Conservation (phyloP, 2,888 invertebrate species). For the Hirudinaria manillensis region DNA sequence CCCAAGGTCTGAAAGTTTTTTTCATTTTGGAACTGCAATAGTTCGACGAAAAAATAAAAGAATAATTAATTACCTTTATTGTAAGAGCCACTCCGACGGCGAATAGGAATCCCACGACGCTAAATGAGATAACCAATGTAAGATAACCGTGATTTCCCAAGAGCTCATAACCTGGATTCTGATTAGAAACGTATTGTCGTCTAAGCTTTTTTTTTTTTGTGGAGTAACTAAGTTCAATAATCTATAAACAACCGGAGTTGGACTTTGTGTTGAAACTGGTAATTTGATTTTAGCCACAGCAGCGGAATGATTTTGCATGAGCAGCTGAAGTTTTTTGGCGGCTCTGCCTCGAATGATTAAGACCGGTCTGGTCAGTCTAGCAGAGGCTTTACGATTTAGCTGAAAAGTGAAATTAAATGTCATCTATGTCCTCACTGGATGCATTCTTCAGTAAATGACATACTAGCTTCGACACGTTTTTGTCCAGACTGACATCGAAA, state of each 20-base stretch:
- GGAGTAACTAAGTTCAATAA: too few relatives aligned
- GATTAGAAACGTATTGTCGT: too few relatives aligned
- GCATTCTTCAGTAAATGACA: neutral
- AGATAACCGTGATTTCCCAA: neutral
- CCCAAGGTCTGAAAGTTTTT: neutral
- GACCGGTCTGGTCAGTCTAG: conserved; percentile 20
- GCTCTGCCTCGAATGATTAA: conserved; percentile 22
- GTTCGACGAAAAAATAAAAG: neutral
- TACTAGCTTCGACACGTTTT: conserved; percentile 24
- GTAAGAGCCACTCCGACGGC: neutral
- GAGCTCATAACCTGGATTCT: too few relatives aligned
- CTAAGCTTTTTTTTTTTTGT: too few relatives aligned
- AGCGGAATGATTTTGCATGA: conserved; percentile 14
- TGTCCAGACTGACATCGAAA: conserved; percentile 31
- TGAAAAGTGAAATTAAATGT: neutral
- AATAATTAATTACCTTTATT: neutral
- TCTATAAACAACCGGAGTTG: too few relatives aligned
- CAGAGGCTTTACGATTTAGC: neutral
- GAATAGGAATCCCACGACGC: neutral
- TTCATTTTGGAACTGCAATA: neutral
- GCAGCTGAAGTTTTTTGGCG: conserved; percentile 19
- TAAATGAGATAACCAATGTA: neutral
- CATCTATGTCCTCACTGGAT: neutral
- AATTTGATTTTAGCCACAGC: conserved; percentile 24
- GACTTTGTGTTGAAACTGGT: neutral